Evolutionary conservation across 1,140 invertebrate genomes (phyloP).

Genomic region (Ips typographus): DNA sequence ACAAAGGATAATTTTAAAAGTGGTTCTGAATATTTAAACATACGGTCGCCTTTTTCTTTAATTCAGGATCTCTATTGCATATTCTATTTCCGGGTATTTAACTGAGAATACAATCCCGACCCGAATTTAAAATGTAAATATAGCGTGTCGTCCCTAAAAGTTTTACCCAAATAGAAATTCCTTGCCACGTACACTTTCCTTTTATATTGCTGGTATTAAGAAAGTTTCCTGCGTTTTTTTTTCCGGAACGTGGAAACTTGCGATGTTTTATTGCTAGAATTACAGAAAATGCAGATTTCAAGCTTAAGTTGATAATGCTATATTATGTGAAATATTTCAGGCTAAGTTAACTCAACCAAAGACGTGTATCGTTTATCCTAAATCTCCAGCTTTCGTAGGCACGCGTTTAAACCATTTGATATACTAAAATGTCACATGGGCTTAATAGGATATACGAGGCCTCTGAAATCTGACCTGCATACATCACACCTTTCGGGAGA

Average conservation of each 20-base stretch:
- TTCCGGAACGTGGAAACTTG: too few species aligned
- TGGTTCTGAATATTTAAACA: not conserved
- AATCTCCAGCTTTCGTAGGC: not conserved
- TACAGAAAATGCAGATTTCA: too few species aligned
- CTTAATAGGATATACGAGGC: constrained; percentile 17
- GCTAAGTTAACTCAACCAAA: not conserved
- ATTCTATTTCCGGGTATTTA: constrained; percentile 9
- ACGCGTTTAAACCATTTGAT: constrained; percentile 12
- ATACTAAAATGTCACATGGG: constrained; percentile 10
- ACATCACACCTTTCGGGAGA: constrained; percentile 13
- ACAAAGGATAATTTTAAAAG: too few species aligned
- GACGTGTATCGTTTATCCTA: not conserved
- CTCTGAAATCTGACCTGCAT: constrained; percentile 20
- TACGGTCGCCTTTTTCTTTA: not conserved
- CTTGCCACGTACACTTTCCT: constrained; percentile 2
- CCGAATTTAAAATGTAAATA: constrained; percentile 20
- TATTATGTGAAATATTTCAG: too few species aligned
- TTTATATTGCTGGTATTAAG: not conserved
- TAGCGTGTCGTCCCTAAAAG: constrained; percentile 14
- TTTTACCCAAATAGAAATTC: constrained; percentile 27
- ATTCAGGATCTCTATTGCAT: not conserved
- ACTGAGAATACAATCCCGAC: constrained; percentile 3
- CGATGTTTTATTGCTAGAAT: too few species aligned
- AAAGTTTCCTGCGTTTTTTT: not conserved
- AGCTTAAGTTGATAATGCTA: too few species aligned